Evolutionary conservation across 2,113 vertebrate genomes (phyloP).

Genomic region (Podilymbus podiceps): DNA sequence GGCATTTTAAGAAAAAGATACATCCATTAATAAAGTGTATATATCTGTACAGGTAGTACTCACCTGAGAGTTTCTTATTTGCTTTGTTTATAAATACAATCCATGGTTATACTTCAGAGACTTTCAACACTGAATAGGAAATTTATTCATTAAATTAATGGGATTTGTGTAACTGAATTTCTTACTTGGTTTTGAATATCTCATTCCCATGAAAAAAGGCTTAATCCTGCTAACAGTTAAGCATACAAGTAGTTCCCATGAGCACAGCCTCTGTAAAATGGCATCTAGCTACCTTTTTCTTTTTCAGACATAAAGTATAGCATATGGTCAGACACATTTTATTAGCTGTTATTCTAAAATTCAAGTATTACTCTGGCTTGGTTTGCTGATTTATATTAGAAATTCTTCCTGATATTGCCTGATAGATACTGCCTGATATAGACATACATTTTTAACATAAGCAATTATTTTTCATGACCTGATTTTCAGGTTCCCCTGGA

Average conservation of each 20-base stretch:
- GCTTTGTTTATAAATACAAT: background rate
- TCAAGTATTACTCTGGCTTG: background rate
- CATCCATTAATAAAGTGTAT: background rate
- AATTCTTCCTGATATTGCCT: background rate
- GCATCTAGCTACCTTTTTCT: background rate
- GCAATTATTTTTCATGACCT: background rate
- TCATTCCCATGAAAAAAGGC: background rate
- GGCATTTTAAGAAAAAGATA: background rate
- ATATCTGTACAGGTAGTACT: background rate
- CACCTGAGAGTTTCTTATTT: background rate
- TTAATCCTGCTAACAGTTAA: background rate
- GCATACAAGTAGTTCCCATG: background rate
- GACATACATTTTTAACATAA: background rate
- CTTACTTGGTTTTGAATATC: background rate
- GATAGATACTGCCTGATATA: background rate
- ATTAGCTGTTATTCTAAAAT: background rate
- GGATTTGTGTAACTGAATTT: background rate
- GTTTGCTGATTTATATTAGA: background rate
- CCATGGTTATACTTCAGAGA: background rate
- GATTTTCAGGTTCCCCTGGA: slow-evolving; percentile 83
- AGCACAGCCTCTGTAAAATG: background rate
- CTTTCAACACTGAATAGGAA: background rate
- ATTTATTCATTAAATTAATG: background rate
- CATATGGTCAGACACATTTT: background rate
- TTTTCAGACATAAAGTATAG: background rate